Evolutionary conservation across 2,888 invertebrate genomes (phyloP).

Genomic region (Megamerina dolium): DNA sequence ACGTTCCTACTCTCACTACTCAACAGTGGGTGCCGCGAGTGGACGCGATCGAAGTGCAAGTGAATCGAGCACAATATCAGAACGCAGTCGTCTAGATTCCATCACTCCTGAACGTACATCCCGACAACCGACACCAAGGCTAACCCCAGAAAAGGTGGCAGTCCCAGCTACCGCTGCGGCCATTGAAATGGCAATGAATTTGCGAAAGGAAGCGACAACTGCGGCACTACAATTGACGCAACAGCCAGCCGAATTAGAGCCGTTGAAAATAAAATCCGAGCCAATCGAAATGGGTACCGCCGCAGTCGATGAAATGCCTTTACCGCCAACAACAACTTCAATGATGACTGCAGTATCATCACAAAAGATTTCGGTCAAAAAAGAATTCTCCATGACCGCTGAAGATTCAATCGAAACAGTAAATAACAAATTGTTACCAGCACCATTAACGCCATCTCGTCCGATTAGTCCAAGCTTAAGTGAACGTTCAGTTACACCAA

Average conservation of each 20-base stretch:
- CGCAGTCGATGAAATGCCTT: too few species aligned
- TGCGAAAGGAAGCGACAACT: conserved; percentile 15
- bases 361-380: conserved; percentile 50
- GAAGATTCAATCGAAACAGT: conserved; percentile 9
- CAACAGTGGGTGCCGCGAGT: too few species aligned
- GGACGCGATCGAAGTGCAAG: conserved; percentile 80
- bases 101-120: conserved; percentile 67
- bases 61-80: conserved; percentile 81
- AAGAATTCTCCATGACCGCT: conserved; percentile 38
- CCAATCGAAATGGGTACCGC: conserved; percentile 34
- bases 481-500: conserved; percentile 70
- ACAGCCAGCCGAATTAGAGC: conserved; percentile 32
- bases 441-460: conserved; percentile 17
- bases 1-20: conserved; percentile 63
- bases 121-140: conserved; percentile 47
- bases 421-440: conserved; percentile 2
- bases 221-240: conserved; percentile 34
- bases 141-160: conserved; percentile 52
- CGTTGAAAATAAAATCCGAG: conserved; percentile 39
- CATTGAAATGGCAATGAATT: too few species aligned
- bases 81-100: conserved; percentile 71
- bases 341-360: conserved; percentile 15
- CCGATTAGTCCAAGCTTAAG: conserved; percentile 64
- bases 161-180: too few species aligned
- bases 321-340: conserved; percentile 23